These are phyloP conservation scores for Campoplex nolae DNA, from an alignment of 2,888 invertebrate genomes.

Conservation along the genomic window DNA sequence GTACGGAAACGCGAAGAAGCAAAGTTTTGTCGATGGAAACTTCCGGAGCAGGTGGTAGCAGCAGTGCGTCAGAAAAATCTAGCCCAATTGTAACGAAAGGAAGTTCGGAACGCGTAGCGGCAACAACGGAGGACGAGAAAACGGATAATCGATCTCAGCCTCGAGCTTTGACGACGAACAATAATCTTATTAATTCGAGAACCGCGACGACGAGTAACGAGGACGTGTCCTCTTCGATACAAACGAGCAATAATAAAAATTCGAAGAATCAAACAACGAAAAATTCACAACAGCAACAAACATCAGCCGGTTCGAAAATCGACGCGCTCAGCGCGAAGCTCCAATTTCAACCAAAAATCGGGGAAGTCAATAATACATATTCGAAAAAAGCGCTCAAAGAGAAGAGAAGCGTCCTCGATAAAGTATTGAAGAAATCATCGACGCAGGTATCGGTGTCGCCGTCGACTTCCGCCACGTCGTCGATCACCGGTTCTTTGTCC, in stretches of 20 bases:
- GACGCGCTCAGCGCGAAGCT: conserved; percentile 82
- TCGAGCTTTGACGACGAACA: conserved; percentile 37
- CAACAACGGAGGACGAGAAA: conserved; percentile 48
- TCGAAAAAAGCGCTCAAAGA: conserved; percentile 79
- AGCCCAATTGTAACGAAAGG: background rate
- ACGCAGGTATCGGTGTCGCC: conserved; percentile 53
- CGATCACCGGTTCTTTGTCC: background rate
- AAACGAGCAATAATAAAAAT: conserved; percentile 45
- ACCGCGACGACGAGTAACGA: conserved; percentile 25
- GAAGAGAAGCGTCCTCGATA: conserved; percentile 72
- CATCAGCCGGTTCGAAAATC: conserved; percentile 79
- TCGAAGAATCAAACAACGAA: conserved; percentile 50
- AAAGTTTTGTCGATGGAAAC: conserved; percentile 47
- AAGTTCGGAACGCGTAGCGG: conserved; percentile 10
- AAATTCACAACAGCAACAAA: conserved; percentile 54
- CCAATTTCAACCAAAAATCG: conserved; percentile 82
- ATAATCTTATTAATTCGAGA: conserved; percentile 53
- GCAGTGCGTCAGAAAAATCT: conserved; percentile 8
- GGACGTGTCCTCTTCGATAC: conserved; percentile 13
- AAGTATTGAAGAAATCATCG: conserved; percentile 73
- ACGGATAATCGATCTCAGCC: conserved; percentile 57
- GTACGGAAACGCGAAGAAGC: conserved; percentile 53
- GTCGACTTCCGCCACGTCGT: background rate
- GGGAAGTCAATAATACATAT: conserved; percentile 80
- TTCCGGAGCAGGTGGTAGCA: background rate